Conservation (phyloP, 2,113 vertebrate genomes). For the Eublepharis macularius region DNA sequence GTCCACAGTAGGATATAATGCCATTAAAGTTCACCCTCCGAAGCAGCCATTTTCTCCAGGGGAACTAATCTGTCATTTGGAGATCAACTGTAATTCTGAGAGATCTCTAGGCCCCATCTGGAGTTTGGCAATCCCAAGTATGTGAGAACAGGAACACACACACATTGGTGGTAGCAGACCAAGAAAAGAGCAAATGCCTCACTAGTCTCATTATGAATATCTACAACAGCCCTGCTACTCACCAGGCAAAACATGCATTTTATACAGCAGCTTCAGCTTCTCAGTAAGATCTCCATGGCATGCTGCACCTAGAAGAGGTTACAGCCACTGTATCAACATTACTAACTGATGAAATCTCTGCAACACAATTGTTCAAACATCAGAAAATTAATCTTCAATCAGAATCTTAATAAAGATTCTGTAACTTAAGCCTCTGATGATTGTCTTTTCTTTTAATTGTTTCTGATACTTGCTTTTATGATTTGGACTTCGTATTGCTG, state of each 20-base stretch:
- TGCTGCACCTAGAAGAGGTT: constrained; percentile 80
- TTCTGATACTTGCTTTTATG: no score
- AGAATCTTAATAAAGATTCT: background rate
- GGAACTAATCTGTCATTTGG: no score
- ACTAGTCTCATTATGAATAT: background rate
- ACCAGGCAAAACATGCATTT: constrained; percentile 95
- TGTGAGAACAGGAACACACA: background rate
- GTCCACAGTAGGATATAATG: no score
- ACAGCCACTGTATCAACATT: background rate
- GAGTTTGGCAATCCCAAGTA: no score
- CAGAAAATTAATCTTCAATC: background rate
- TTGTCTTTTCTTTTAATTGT: no score
- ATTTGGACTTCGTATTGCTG: no score
- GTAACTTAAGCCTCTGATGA: background rate
- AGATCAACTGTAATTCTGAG: no score
- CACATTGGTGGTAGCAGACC: background rate
- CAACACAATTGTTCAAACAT: background rate
- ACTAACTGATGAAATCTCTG: background rate
- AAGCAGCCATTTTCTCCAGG: no score
- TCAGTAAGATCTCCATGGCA: constrained; percentile 94
- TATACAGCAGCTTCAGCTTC: constrained; percentile 95
- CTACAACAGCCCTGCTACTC: constrained; percentile 51
- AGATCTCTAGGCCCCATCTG: no score
- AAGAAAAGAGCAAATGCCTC: background rate
- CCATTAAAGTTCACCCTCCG: no score